A percentile compares a stretch with the other conserved stretches of the same genome.
phyloP scores from a whole-genome alignment of 2,797 vertebrate genomes.

The Ctenosaura bakeri region DNA sequence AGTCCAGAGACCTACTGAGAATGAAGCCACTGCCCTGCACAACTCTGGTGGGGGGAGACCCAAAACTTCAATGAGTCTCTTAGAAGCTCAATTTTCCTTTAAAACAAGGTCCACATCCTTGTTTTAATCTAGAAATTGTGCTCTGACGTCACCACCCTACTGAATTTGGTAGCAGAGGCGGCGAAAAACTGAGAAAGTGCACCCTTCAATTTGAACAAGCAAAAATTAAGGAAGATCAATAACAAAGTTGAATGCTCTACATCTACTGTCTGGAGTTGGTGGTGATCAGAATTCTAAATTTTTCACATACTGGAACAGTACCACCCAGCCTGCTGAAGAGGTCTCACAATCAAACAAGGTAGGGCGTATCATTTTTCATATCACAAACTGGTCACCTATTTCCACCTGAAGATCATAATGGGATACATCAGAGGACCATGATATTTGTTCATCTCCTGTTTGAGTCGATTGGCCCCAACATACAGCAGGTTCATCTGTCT shows the following conservation, averaged over 20 bases:
- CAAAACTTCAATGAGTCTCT: too few species aligned
- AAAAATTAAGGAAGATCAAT: background rate
- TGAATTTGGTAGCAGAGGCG: too few species aligned
- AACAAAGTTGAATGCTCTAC: background rate
- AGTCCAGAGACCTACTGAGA: too few species aligned
- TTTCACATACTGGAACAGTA: background rate
- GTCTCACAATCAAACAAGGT: background rate
- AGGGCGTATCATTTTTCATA: conserved; percentile 25
- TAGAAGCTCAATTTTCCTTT: too few species aligned
- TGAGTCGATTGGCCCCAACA: conserved; percentile 82
- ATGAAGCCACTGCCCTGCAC: too few species aligned
- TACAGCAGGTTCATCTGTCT: conserved; percentile 87
- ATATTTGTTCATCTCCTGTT: conserved; percentile 82
- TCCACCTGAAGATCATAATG: conserved; percentile 95
- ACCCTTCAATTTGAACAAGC: background rate
- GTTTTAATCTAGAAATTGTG: too few species aligned
- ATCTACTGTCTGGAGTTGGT: background rate
- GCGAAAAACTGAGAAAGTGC: too few species aligned
- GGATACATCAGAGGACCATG: conserved; percentile 84
- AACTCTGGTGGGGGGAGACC: too few species aligned
- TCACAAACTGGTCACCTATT: conserved; percentile 85
- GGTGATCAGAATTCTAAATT: background rate
- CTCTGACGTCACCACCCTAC: background rate
- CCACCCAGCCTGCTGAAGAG: conserved; percentile 10
- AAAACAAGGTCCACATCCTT: too few species aligned